Evolutionary conservation across 2,113 vertebrate species (phyloP), one percentile per base, ranked within the genome.

Genomic region (Cyphomyrus plagiostoma): DNA sequence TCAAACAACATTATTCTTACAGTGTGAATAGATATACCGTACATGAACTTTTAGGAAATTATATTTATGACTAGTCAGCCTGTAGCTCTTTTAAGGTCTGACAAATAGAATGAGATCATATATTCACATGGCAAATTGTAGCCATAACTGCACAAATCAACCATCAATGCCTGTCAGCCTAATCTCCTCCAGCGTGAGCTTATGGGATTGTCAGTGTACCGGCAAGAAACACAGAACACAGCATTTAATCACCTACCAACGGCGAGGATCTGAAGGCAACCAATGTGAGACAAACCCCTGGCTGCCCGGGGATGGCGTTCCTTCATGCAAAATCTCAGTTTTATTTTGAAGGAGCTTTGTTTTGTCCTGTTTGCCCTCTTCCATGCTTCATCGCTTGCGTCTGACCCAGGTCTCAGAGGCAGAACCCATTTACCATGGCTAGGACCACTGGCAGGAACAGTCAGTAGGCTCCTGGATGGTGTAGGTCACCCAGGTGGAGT

Each of bases 371-470:
- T 39, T 26, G 52, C 15, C 52, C 45, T 15, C 35, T 19, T 13
- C 48, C 45, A 62, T 4, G 49, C 30, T 87, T 53, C 85, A 35
- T 39, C 30, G 3, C 85, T 52, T 52, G 17, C 26, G 1, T 50
- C 39, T 39, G 11, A 46, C 21, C 13, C 1, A 53, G 62, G n/a
- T 49, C 48, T 21, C 70, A 89, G 88, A 45, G 80, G 62, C 30
- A 56, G 6, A 19, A 1, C 26, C 48, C 17, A 13, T 89, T 19
- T 74, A n/a, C 35, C 42, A 80, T 52, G 62, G 52, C 42, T 95
- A 99, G 92, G 98, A 99, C 98, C 98, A 99, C 91, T 98, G 98
- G 94, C 98, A 99, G 94, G 98, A 98, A 89, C 98, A 99, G 92
- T 99, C 98, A 1, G 97, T 99, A 91, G 98, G 98, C 93, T 99